phyloP scores from a whole-genome alignment of 2,888 invertebrate species.

The Biston stratarius region DNA sequence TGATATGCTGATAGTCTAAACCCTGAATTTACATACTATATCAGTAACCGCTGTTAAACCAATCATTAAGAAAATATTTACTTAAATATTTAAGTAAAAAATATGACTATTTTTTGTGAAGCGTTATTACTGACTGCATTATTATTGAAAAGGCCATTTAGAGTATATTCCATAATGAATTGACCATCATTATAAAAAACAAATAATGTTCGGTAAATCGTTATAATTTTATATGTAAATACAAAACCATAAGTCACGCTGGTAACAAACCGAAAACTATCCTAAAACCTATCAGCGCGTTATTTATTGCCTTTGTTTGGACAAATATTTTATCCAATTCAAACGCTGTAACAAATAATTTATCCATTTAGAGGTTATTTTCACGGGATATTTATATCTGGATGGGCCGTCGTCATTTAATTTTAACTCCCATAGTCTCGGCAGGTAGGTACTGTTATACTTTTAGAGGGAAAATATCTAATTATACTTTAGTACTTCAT shows the following conservation, averaged over 20 bases:
- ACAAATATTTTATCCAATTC: conserved; percentile 38
- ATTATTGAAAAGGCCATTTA: too few species aligned
- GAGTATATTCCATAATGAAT: conserved; percentile 2
- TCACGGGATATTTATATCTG: neutral
- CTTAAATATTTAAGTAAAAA: too few species aligned
- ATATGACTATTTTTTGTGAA: too few species aligned
- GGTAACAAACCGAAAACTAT: conserved; percentile 32
- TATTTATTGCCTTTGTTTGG: conserved; percentile 33
- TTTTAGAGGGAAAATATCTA: neutral
- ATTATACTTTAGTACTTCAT: too few species aligned
- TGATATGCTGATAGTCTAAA: too few species aligned
- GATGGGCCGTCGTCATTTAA: too few species aligned
- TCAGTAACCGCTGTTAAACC: too few species aligned
- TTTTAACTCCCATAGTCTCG: too few species aligned
- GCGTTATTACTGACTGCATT: too few species aligned
- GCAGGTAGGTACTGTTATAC: neutral
- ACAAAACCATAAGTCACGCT: conserved; percentile 49
- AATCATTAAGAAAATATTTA: too few species aligned
- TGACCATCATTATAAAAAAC: conserved; percentile 23
- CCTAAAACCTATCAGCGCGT: conserved; percentile 29
- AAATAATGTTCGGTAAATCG: conserved; percentile 36
- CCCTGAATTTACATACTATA: too few species aligned
- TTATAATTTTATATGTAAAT: conserved; percentile 53
- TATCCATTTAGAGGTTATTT: conserved; percentile 53
- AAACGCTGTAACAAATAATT: conserved; percentile 45